phyloP scores from a whole-genome alignment of 1,140 invertebrate species.

The Caenorhabditis inopinata region DNA sequence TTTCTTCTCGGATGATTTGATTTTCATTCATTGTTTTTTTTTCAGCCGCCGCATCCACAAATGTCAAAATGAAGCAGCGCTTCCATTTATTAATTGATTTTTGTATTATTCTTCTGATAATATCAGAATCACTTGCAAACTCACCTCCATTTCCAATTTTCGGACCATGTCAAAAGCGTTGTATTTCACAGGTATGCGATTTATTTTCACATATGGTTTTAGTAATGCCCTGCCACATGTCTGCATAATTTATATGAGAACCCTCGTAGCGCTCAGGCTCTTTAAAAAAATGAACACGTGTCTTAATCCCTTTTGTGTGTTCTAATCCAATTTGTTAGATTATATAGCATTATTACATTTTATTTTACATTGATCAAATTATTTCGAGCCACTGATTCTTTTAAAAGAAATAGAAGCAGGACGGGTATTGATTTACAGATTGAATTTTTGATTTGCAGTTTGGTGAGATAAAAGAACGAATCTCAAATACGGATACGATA shows the following conservation, averaged over 20 bases:
- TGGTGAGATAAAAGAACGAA: background rate
- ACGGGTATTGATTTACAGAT: too few relatives aligned
- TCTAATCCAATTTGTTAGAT: background rate
- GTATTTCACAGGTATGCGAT: background rate
- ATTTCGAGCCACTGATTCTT: background rate
- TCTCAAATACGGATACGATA: background rate
- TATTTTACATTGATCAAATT: background rate
- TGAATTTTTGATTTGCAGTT: constrained; percentile 6
- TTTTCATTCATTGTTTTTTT: background rate
- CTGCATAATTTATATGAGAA: constrained; percentile 30
- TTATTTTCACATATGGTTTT: too few relatives aligned
- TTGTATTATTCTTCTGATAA: background rate
- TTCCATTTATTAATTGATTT: background rate
- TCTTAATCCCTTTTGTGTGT: background rate
- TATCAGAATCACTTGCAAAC: background rate
- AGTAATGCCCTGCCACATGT: background rate
- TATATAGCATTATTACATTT: constrained; percentile 7
- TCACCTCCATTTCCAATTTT: background rate
- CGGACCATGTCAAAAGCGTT: constrained; percentile 17
- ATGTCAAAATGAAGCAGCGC: constrained; percentile 18
- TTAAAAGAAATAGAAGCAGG: too few relatives aligned
- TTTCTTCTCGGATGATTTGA: too few relatives aligned
- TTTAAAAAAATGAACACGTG: constrained; percentile 1
- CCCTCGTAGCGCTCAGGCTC: background rate
- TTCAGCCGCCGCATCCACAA: background rate